Conservation (phyloP, 2,113 vertebrate species). For the Zingel zingel region DNA sequence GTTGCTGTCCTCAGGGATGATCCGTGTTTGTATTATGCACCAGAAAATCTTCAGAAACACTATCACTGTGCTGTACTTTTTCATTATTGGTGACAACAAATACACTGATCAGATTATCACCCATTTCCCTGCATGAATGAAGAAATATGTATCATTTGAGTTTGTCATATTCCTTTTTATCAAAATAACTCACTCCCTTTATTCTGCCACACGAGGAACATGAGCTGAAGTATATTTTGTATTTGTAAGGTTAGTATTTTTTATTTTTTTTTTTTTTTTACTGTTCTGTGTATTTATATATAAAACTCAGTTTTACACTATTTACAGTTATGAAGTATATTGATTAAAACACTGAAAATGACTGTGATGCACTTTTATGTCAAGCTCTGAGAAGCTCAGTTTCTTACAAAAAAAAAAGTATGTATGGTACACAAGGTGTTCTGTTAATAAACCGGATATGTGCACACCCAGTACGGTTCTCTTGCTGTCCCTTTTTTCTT, state of each 20-base stretch:
- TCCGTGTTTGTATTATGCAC: constrained; percentile 3
- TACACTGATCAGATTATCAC: neutral
- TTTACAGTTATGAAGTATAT: constrained; percentile 46
- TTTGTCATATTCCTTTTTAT: neutral
- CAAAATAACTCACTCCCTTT: constrained; percentile 22
- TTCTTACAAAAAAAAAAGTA: constrained; percentile 8
- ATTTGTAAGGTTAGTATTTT: constrained; percentile 49
- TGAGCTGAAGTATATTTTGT: constrained; percentile 46
- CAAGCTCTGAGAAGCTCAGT: neutral
- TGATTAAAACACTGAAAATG: constrained; percentile 23
- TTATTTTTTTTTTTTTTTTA: constrained; percentile 33
- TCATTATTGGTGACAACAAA: neutral
- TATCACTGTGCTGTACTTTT: neutral
- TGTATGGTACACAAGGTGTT: constrained; percentile 29
- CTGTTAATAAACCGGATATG: constrained; percentile 51
- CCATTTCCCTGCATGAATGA: constrained; percentile 12
- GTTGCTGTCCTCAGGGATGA: constrained; percentile 13
- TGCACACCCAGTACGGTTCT: neutral
- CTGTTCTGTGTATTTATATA: constrained; percentile 54
- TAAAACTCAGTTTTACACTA: constrained; percentile 20
- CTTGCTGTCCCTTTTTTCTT: neutral
- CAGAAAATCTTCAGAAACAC: constrained; percentile 2
- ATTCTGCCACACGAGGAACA: constrained; percentile 8
- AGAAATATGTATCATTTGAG: neutral
- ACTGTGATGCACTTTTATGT: constrained; percentile 67